Evolutionary conservation across 2,888 invertebrate species (phyloP).

Genomic region (Campoplex nolae): DNA sequence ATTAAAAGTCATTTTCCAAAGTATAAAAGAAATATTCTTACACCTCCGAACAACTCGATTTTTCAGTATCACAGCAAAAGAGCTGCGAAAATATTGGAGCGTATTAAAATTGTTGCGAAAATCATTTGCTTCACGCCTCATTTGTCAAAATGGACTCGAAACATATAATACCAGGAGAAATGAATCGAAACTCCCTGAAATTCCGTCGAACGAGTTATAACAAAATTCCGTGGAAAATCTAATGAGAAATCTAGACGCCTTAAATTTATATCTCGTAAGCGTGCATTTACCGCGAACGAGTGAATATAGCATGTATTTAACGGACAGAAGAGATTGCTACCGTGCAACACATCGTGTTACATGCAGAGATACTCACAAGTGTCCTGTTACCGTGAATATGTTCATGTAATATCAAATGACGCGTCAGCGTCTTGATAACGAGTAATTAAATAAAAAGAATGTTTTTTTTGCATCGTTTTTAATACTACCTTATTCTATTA

Average conservation of each 20-base stretch:
- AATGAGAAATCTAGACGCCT: conserved; percentile 51
- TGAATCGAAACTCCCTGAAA: not conserved
- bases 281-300: conserved; percentile 47
- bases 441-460: conserved; percentile 19
- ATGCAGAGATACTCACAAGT: conserved; percentile 46
- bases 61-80: not conserved
- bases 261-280: conserved; percentile 15
- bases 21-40: not conserved
- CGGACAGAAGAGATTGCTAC: conserved; percentile 37
- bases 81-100: not conserved
- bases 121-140: not conserved
- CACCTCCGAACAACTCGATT: not conserved
- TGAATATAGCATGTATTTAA: conserved; percentile 10
- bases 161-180: not conserved
- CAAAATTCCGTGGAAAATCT: not conserved
- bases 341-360: conserved; percentile 43
- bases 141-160: not conserved
- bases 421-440: conserved; percentile 2
- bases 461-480: not conserved
- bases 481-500: not conserved
- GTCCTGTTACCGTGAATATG: conserved; percentile 56
- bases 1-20: not conserved
- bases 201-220: not conserved
- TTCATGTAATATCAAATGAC: conserved; percentile 24
- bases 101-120: not conserved